Percentiles rank a stretch among this genome's conserved stretches.
Conservation (phyloP, 2,888 invertebrate species). For the Philereme transversata region DNA sequence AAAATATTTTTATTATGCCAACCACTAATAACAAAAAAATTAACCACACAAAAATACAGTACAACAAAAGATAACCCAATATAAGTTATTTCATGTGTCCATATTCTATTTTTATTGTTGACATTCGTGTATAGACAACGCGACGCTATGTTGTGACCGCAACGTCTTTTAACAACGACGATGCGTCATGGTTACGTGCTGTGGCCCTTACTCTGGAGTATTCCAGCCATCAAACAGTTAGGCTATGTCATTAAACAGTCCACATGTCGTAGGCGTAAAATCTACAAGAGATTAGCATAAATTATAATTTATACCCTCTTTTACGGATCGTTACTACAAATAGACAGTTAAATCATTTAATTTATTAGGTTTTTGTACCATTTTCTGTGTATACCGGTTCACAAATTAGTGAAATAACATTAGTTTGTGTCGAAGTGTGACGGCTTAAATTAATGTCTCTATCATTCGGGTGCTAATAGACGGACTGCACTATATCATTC, state of each 20-base stretch:
- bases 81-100: too few species aligned
- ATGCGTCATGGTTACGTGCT: neutral
- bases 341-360: conserved; percentile 55
- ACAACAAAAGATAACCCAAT: too few species aligned
- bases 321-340: conserved; percentile 60
- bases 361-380: conserved; percentile 47
- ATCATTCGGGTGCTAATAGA: conserved; percentile 19
- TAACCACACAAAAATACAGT: too few species aligned
- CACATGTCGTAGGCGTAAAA: conserved; percentile 60
- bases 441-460: conserved; percentile 37
- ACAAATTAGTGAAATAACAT: conserved; percentile 37
- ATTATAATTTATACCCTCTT: conserved; percentile 64
- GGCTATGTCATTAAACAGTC: conserved; percentile 39
- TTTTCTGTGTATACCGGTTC: conserved; percentile 37
- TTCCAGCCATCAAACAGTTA: conserved; percentile 11
- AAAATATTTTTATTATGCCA: too few species aligned
- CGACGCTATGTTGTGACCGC: too few species aligned
- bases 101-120: too few species aligned
- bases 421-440: conserved; percentile 32
- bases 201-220: too few species aligned
- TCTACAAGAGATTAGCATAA: conserved; percentile 64
- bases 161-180: too few species aligned
- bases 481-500: conserved; percentile 1
- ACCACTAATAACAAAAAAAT: too few species aligned
- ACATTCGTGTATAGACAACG: too few species aligned